Conservation (phyloP, 2,113 vertebrate species). For the Galemys pyrenaicus region DNA sequence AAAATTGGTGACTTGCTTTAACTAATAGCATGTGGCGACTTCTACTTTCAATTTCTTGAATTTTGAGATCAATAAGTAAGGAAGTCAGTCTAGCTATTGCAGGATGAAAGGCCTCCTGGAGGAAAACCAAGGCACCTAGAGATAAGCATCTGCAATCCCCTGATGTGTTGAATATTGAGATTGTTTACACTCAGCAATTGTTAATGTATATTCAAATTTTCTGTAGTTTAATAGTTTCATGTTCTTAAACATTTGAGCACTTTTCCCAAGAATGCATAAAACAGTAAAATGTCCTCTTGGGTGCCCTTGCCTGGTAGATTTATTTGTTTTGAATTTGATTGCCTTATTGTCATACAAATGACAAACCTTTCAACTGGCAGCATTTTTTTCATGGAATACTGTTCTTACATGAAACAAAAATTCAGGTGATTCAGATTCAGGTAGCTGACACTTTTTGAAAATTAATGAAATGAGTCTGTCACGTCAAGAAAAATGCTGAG, state of each 20-base stretch:
- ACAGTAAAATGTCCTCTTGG: background rate
- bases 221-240: background rate
- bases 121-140: background rate
- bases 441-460: background rate
- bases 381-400: background rate
- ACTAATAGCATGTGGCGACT: background rate
- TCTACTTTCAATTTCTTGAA: background rate
- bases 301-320: background rate
- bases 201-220: constrained; percentile 36
- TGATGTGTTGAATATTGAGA: background rate
- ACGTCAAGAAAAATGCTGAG: background rate
- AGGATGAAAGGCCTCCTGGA: background rate
- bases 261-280: background rate
- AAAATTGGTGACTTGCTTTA: background rate
- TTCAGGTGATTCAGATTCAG: background rate
- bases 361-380: background rate
- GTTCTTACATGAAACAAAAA: constrained; percentile 17
- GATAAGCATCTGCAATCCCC: background rate
- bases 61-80: background rate
- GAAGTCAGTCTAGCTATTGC: background rate
- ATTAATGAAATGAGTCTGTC: background rate
- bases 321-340: background rate
- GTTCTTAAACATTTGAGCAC: background rate
- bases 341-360: background rate
- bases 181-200: background rate